A percentile compares a stretch with the other conserved stretches of the same genome.
Evolutionary conservation across 30 jellyfish, hydroid and myxozoan genomes (phyloP).

Genomic region (Hydra vulgaris): DNA sequence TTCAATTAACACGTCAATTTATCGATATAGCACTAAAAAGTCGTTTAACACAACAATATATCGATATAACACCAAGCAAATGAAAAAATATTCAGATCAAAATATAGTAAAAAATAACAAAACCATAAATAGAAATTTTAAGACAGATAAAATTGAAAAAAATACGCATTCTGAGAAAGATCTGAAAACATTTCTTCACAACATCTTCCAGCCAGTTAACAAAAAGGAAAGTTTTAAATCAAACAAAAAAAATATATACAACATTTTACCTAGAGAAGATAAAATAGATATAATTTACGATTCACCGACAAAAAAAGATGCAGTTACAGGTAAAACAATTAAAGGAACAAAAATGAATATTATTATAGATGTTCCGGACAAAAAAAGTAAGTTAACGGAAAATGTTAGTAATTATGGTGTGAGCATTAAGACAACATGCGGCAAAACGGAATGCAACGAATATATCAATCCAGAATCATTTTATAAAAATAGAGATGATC

Average conservation of each 20-base stretch:
- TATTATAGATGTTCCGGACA: neutral
- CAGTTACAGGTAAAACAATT: neutral
- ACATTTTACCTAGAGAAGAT: neutral
- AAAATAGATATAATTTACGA: constrained; percentile 1
- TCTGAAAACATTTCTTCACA: too few relatives aligned
- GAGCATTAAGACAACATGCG: neutral
- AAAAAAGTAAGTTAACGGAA: neutral
- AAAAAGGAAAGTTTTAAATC: too few relatives aligned
- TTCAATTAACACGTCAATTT: too few relatives aligned
- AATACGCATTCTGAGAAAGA: too few relatives aligned
- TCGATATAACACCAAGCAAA: too few relatives aligned
- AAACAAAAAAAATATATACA: neutral
- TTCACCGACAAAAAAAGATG: constrained; percentile 3
- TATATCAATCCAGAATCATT: neutral
- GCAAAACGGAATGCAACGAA: neutral
- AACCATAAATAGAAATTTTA: too few relatives aligned
- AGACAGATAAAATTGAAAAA: too few relatives aligned
- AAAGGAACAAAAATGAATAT: neutral
- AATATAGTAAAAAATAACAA: too few relatives aligned
- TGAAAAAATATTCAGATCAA: too few relatives aligned
- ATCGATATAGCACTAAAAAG: too few relatives aligned
- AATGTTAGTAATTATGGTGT: neutral
- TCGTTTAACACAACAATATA: too few relatives aligned
- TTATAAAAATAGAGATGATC: neutral
- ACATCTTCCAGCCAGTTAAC: too few relatives aligned